Conservation (phyloP, 2,113 vertebrate genomes). For the Laterallus jamaicensis region DNA sequence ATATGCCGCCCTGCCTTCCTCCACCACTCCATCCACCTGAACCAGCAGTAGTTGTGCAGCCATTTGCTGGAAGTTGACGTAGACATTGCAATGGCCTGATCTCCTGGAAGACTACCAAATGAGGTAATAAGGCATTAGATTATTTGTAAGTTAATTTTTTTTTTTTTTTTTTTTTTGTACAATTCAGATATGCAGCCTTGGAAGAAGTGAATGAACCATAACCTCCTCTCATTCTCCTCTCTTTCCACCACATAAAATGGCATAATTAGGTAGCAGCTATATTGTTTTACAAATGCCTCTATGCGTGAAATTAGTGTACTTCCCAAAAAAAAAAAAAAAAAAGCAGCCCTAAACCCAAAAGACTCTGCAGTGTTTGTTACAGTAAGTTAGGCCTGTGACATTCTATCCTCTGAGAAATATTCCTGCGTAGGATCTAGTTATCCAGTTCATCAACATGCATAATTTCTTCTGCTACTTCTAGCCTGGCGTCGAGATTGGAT, state of each 20-base stretch:
- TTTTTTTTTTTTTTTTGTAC: neutral
- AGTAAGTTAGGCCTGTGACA: conserved; percentile 58
- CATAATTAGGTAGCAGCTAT: conserved; percentile 41
- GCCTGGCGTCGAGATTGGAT: neutral
- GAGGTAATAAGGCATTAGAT: neutral
- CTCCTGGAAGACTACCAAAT: neutral
- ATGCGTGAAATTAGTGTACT: conserved; percentile 49
- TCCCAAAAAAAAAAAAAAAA: conserved; percentile 11
- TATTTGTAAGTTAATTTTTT: neutral
- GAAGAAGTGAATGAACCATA: neutral
- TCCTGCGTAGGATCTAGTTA: conserved; percentile 43
- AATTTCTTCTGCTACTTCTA: conserved; percentile 16
- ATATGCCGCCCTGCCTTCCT: no score
- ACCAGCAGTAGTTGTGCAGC: neutral
- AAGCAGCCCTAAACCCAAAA: neutral
- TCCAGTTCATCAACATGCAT: conserved; percentile 49
- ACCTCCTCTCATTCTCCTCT: neutral
- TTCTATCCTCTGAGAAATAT: conserved; percentile 65
- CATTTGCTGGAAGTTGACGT: neutral
- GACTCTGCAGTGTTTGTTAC: conserved; percentile 47
- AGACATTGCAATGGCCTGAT: neutral
- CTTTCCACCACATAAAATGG: neutral
- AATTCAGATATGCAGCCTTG: neutral
- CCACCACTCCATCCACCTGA: neutral
- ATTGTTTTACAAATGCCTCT: conserved; percentile 49